Conservation (phyloP, 1,140 invertebrate genomes). For the Pogonognathellus flavescens region DNA sequence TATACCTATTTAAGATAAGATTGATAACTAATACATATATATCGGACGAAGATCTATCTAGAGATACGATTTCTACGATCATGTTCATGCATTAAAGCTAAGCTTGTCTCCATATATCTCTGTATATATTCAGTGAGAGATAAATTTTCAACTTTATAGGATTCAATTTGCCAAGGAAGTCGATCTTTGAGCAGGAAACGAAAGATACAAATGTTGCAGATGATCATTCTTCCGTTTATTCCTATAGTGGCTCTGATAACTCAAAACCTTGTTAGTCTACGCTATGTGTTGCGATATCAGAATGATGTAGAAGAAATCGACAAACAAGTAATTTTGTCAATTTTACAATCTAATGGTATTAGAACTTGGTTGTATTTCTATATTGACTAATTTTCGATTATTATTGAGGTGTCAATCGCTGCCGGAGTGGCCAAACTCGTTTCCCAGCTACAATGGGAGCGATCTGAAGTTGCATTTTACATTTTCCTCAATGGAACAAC, state of each 20-base stretch:
- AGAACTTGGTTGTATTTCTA: neutral
- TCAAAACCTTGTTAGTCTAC: slow-evolving; percentile 82
- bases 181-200: neutral
- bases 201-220: slow-evolving; percentile 51
- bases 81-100: too few species aligned
- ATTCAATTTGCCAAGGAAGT: neutral
- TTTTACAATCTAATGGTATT: neutral
- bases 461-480: slow-evolving; percentile 54
- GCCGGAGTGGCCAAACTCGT: slow-evolving; percentile 35
- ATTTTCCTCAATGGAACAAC: slow-evolving; percentile 60
- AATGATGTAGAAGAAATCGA: slow-evolving; percentile 84
- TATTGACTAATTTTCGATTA: neutral
- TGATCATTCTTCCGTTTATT: slow-evolving; percentile 83
- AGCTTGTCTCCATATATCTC: too few species aligned
- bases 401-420: slow-evolving; percentile 18
- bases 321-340: slow-evolving; percentile 75
- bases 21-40: too few species aligned
- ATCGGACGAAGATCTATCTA: too few species aligned
- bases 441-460: slow-evolving; percentile 31
- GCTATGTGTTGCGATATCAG: slow-evolving; percentile 81
- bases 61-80: too few species aligned
- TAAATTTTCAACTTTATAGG: too few species aligned
- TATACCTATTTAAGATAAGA: too few species aligned
- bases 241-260: slow-evolving; percentile 86
- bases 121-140: too few species aligned